Conservation (phyloP, 2,888 invertebrate species). For the Agrochola litura region DNA sequence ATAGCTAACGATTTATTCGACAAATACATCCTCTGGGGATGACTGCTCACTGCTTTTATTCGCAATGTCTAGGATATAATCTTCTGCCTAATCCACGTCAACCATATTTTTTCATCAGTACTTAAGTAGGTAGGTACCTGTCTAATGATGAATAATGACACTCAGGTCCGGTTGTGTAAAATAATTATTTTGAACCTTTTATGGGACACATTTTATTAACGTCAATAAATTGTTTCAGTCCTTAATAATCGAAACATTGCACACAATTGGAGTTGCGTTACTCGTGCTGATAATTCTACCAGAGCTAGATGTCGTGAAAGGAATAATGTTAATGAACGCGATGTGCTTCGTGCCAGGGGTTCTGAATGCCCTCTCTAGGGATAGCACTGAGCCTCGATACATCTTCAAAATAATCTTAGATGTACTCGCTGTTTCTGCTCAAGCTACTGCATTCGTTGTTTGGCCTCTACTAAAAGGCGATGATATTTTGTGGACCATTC, state of each 20-base stretch:
- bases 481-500: constrained; percentile 90
- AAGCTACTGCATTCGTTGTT: constrained; percentile 92
- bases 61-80: not conserved
- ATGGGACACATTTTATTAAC: not conserved
- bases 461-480: constrained; percentile 92
- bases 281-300: constrained; percentile 95
- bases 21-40: not conserved
- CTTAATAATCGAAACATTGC: constrained; percentile 94
- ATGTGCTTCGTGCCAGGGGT: constrained; percentile 95
- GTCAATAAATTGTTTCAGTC: constrained; percentile 81
- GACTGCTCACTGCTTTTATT: not conserved
- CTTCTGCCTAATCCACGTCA: not conserved
- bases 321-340: constrained; percentile 95
- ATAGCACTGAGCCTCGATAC: constrained; percentile 79
- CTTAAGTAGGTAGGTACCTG: not conserved
- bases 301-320: constrained; percentile 94
- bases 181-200: not conserved
- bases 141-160: not conserved
- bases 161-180: not conserved
- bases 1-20: not conserved
- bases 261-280: constrained; percentile 94
- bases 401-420: constrained; percentile 88
- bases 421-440: constrained; percentile 91
- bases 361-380: constrained; percentile 90
- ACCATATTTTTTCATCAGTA: not conserved